Conservation (phyloP, 2,888 invertebrate genomes). For the Patella depressa region DNA sequence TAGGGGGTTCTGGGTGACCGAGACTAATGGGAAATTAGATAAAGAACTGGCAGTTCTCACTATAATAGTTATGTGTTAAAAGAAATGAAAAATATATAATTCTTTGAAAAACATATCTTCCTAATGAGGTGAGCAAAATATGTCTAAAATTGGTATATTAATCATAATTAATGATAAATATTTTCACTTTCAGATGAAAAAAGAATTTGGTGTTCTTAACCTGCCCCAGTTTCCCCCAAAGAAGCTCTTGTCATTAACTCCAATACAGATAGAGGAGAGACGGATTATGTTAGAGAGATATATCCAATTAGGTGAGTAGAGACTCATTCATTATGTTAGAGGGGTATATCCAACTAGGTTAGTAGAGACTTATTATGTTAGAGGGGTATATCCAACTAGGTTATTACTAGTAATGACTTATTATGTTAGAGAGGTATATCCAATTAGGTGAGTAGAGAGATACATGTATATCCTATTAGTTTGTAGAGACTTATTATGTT, state of each 20-base stretch:
- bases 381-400: conserved; percentile 95
- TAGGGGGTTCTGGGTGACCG: too few relatives aligned
- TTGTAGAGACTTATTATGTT: conserved; percentile 85
- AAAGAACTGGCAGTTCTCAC: too few relatives aligned
- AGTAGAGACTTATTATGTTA: conserved; percentile 86
- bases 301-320: conserved; percentile 84
- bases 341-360: conserved; percentile 88
- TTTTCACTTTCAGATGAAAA: conserved; percentile 73
- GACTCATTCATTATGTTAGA: conserved; percentile 80
- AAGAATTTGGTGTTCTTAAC: conserved; percentile 75
- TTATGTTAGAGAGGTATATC: conserved; percentile 91
- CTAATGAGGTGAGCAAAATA: too few relatives aligned
- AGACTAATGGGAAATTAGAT: too few relatives aligned
- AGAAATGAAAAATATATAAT: neutral
- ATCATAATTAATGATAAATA: too few relatives aligned
- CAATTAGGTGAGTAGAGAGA: conserved; percentile 75
- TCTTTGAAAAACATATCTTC: neutral
- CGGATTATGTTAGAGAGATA: conserved; percentile 90
- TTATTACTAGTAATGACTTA: conserved; percentile 75
- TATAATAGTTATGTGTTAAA: neutral
- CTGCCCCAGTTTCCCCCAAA: conserved; percentile 93
- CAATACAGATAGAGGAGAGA: conserved; percentile 88
- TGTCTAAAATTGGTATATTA: too few relatives aligned
- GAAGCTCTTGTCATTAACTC: conserved; percentile 85
- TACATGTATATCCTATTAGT: too few relatives aligned